phyloP scores from a whole-genome alignment of 2,888 invertebrate species.

The Cheilosia vulpina region DNA sequence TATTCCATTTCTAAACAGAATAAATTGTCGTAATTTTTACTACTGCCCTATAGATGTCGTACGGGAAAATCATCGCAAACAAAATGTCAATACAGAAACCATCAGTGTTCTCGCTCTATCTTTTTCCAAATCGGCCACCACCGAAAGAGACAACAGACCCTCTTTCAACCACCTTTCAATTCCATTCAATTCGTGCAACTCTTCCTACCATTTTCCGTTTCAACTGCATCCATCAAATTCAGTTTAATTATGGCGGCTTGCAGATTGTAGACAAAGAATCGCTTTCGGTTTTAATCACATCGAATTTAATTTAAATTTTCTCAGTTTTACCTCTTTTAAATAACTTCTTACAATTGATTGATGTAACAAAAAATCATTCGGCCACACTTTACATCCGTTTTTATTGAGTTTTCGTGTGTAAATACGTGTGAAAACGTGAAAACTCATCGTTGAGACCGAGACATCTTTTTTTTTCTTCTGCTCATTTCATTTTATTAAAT shows the following conservation, averaged over 20 bases:
- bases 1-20: no score
- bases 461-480: constrained; percentile 11
- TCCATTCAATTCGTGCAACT: constrained; percentile 19
- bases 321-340: constrained; percentile 58
- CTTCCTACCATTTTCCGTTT: constrained; percentile 22
- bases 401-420: constrained; percentile 12
- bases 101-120: background rate
- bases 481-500: background rate
- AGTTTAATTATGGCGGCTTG: constrained; percentile 73
- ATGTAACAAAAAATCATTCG: constrained; percentile 11
- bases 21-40: no score
- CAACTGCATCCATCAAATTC: constrained; percentile 54
- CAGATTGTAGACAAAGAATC: constrained; percentile 63
- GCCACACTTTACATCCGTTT: constrained; percentile 3
- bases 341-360: constrained; percentile 46
- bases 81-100: constrained; percentile 46
- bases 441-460: background rate
- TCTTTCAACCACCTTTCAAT: constrained; percentile 39
- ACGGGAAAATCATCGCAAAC: background rate
- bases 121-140: background rate
- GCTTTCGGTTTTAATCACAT: constrained; percentile 70
- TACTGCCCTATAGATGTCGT: no score
- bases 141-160: constrained; percentile 11
- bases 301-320: constrained; percentile 67
- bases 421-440: constrained; percentile 28